Base-by-base conservation (phyloP, 2,888 invertebrate genomes). In the Drosophila bunnanda region DNA sequence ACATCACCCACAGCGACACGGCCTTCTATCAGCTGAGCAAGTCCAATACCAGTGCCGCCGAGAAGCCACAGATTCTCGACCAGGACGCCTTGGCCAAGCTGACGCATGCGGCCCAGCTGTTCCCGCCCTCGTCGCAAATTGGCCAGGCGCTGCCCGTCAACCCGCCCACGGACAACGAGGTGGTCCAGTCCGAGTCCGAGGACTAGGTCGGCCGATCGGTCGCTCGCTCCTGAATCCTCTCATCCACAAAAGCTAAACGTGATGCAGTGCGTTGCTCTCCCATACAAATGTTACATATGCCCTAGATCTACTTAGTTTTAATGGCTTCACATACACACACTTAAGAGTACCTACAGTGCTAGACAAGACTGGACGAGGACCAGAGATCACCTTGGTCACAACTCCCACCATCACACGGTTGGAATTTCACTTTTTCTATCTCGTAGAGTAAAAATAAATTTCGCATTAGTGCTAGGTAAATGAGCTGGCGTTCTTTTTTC, bases 1-100 rank as follows among this genome's bases (percentile, higher is more conserved):
- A 93, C 68, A 92, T 93, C 20, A 92, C 92, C 6, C 91, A 93
- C 70, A 92, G 92, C 57, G 91, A 92, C 57, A 92, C 92, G 25
- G 91, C 92, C 64, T 91, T 88, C 79, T 91, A 92, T 67, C 90
- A 91, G 75, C 75, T 93, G 30, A 90, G 89, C 59, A 86, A 84
- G 7, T 88, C 91, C 4, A 91, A 92, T 68, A 67, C 82, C 10
- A 89, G 88, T 36, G 81, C 77, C 4, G 76, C 74, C 28, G 91
- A 91, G 28, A 84, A 82, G 54, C 90, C 90, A 0, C 89, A 86
- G 50, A 67, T 92, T 6, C 67, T 92, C 10, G 83, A 79, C 38
- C 53, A 77, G 39, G 84, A 86, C 8, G 79, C 89, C 5, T 54
- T 92, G 25, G 62, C 78, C 43, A 78, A 81, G 39, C 75, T 92